These are phyloP conservation scores for Pristionchus mayeri DNA, from an alignment of 2,888 invertebrate species.

Conservation along the genomic window DNA sequence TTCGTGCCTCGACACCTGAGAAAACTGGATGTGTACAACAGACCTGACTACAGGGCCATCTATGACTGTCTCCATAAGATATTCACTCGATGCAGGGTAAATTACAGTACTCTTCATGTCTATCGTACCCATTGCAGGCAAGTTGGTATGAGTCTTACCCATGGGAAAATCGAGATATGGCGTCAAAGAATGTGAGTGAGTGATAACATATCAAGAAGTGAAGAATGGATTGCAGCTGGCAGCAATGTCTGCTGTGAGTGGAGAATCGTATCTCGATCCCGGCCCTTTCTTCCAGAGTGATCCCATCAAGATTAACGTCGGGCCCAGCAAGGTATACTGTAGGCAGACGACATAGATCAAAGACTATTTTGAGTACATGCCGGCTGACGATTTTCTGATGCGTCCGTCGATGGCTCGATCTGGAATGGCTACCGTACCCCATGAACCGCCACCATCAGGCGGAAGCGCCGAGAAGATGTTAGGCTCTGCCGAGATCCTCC, in stretches of 20 bases:
- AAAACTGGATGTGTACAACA: slow-evolving; percentile 53
- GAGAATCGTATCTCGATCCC: no score
- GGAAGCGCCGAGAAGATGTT: neutral
- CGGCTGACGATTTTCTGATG: neutral
- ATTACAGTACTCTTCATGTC: neutral
- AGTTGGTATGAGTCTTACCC: slow-evolving; percentile 7
- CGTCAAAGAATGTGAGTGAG: neutral
- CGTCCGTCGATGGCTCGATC: neutral
- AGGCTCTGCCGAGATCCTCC: neutral
- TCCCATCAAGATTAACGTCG: neutral
- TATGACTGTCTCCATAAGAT: slow-evolving; percentile 20
- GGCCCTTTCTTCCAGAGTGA: neutral
- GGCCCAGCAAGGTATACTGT: slow-evolving; percentile 13
- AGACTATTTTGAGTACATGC: neutral
- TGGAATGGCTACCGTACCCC: neutral
- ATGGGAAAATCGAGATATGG: neutral
- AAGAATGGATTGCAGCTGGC: neutral
- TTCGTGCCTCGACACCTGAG: slow-evolving; percentile 51
- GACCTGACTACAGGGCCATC: slow-evolving; percentile 56
- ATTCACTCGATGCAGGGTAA: slow-evolving; percentile 17
- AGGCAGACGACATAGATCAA: neutral
- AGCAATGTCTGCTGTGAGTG: neutral
- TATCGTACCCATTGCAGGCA: neutral
- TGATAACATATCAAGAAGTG: neutral
- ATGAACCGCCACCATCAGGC: neutral